These are phyloP conservation scores for Troides aeacus DNA, from an alignment of 2,888 invertebrate genomes.

Conservation along the genomic window DNA sequence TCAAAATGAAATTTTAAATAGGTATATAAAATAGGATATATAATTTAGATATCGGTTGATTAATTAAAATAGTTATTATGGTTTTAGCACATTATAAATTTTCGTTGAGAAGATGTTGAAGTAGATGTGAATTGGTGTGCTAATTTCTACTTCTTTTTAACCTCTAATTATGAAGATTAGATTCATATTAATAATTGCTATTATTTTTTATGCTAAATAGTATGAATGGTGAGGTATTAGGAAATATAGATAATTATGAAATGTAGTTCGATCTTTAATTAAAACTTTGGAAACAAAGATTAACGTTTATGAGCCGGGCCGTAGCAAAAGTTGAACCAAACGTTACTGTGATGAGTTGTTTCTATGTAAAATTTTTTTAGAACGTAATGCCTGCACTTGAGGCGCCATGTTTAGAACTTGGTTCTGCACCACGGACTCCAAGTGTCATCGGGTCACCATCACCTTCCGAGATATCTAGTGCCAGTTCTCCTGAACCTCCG, in stretches of 20 bases:
- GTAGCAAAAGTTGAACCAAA: neutral
- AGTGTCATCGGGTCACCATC: conserved; percentile 60
- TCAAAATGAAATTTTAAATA: neutral
- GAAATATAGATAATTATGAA: too few species aligned
- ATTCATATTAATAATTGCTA: too few species aligned
- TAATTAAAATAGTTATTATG: too few species aligned
- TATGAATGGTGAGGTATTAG: too few species aligned
- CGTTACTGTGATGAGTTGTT: neutral
- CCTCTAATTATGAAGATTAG: too few species aligned
- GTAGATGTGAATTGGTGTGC: too few species aligned
- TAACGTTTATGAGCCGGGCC: neutral
- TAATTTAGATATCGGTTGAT: too few species aligned
- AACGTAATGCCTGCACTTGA: conserved; percentile 60
- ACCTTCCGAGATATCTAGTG: conserved; percentile 69
- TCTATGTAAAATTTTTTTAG: conserved; percentile 9
- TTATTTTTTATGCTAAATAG: too few species aligned
- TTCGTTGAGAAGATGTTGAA: too few species aligned
- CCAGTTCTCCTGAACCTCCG: conserved; percentile 68
- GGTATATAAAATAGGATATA: too few species aligned
- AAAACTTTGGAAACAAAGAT: neutral
- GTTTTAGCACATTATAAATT: too few species aligned
- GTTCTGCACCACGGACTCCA: conserved; percentile 60
- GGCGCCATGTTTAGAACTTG: conserved; percentile 67
- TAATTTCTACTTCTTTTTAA: too few species aligned
- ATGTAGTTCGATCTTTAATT: neutral